phyloP scores from a whole-genome alignment of 2,888 invertebrate species.

The Temnothorax unifasciatus region DNA sequence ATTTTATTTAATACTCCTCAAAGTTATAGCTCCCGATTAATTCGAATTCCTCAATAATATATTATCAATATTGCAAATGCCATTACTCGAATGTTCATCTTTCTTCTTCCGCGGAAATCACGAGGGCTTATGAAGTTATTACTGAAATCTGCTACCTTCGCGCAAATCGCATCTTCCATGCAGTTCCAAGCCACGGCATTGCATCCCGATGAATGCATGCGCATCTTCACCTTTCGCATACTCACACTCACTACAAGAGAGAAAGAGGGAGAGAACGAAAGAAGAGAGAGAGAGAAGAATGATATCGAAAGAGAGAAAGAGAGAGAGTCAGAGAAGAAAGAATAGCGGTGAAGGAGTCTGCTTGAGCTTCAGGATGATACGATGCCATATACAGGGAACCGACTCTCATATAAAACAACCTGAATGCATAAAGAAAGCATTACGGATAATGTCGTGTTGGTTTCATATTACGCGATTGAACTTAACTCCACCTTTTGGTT shows the following conservation, averaged over 20 bases:
- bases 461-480: constrained; percentile 5
- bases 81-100: neutral
- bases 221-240: constrained; percentile 78
- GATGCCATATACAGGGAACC: constrained; percentile 29
- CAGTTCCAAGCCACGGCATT: constrained; percentile 73
- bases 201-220: constrained; percentile 78
- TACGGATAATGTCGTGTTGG: neutral
- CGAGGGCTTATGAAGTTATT: constrained; percentile 15
- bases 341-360: constrained; percentile 46
- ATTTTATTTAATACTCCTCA: neutral
- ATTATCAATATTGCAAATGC: neutral
- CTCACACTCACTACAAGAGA: constrained; percentile 68
- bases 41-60: neutral
- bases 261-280: constrained; percentile 21
- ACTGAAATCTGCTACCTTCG: neutral
- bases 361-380: constrained; percentile 47
- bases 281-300: constrained; percentile 55
- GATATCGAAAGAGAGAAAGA: constrained; percentile 18
- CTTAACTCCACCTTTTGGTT: neutral
- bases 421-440: neutral
- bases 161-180: constrained; percentile 49
- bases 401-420: neutral
- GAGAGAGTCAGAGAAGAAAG: neutral
- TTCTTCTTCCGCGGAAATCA: neutral
- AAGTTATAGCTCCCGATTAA: neutral